Percentiles rank a stretch among this genome's conserved stretches.
These are phyloP conservation scores for Lottia gigantea DNA, from an alignment of 2,888 invertebrate species.

Conservation along the genomic window DNA sequence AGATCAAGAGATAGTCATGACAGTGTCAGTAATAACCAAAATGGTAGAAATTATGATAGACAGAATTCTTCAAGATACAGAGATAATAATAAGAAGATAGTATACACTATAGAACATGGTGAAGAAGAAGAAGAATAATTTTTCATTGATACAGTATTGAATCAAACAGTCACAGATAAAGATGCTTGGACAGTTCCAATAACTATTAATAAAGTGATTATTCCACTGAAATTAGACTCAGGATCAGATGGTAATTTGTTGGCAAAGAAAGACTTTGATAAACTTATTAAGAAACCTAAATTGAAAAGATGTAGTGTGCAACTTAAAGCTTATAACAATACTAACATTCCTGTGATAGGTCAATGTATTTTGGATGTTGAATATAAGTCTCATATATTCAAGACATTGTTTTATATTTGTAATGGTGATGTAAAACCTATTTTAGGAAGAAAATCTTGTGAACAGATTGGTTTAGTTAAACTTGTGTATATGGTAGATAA, in stretches of 20 bases:
- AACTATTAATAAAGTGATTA: neutral
- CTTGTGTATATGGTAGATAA: neutral
- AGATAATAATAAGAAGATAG: neutral
- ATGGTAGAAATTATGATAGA: neutral
- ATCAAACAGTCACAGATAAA: neutral
- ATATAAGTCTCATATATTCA: slow-evolving; percentile 16
- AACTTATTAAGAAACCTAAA: slow-evolving; percentile 1
- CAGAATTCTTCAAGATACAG: neutral
- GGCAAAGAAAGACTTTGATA: neutral
- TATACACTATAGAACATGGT: neutral
- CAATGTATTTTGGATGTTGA: neutral
- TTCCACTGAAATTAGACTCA: neutral
- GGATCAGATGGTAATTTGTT: neutral
- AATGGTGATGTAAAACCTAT: slow-evolving; percentile 4
- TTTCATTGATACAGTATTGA: neutral
- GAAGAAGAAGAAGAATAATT: neutral
- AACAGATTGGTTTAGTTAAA: slow-evolving; percentile 18
- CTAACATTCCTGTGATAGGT: neutral
- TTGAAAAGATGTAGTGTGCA: neutral
- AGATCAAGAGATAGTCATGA: neutral
- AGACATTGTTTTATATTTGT: slow-evolving; percentile 12
- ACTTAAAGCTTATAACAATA: slow-evolving; percentile 10
- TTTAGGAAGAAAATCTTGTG: slow-evolving; percentile 18
- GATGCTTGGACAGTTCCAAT: neutral
- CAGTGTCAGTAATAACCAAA: too few species aligned